These are phyloP conservation scores for Endotricha flammealis DNA, from an alignment of 2,888 invertebrate genomes.

Conservation along the genomic window DNA sequence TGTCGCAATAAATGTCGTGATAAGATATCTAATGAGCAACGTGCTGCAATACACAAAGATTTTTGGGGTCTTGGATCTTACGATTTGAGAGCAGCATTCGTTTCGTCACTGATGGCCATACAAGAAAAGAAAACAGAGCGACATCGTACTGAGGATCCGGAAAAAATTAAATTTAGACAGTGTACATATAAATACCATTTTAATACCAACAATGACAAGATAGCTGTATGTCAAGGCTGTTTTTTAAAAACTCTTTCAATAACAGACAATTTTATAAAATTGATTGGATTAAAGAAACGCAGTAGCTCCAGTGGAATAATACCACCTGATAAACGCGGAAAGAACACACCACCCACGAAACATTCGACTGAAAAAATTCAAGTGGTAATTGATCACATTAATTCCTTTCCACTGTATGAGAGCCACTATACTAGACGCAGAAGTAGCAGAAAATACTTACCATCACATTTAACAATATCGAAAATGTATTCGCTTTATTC, in stretches of 20 bases:
- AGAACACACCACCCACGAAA: constrained; percentile 1
- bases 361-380: no score
- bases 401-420: constrained; percentile 12
- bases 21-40: no score
- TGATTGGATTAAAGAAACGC: background rate
- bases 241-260: constrained; percentile 9
- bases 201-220: no score
- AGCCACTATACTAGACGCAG: constrained; percentile 10
- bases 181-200: constrained; percentile 4
- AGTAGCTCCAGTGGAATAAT: background rate
- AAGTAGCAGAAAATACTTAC: constrained; percentile 12
- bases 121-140: no score
- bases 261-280: background rate
- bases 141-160: background rate
- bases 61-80: no score
- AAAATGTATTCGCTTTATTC: constrained; percentile 11
- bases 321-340: background rate
- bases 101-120: no score
- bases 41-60: no score
- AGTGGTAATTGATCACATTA: constrained; percentile 8
- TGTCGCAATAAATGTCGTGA: no score
- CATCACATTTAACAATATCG: constrained; percentile 7
- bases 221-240: constrained; percentile 11
- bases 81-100: no score
- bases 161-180: constrained; percentile 1